Evolutionary conservation across 1,140 invertebrate species (phyloP), one percentile per base, ranked within the genome.

Genomic region (Sarcophaga peregrina): DNA sequence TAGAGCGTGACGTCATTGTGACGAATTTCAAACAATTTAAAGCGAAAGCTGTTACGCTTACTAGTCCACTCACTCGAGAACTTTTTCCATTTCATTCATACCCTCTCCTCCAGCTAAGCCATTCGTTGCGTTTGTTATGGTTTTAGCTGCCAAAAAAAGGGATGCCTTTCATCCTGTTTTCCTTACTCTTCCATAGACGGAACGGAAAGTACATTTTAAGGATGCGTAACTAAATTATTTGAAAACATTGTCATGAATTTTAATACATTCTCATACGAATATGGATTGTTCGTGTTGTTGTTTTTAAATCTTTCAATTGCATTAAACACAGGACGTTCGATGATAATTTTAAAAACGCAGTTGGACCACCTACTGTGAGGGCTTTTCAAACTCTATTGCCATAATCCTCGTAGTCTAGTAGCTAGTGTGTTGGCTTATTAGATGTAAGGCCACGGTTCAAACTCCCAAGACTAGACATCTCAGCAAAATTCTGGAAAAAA

Each of bases 121-220:
- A 78, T 78, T 78, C 75, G 75, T 52, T 78, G 8, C 75, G 75
- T 78, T 78, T 52, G 48, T 78, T 78, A 78, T 78, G 75, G 50
- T 52, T 37, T 37, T 37, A 37, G 25, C 4, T 37, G 25, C 25
- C 25, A 37, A 37, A 37, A 37, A 37, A 37, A 37, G 25, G 25
- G 25, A 37, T 37, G 25, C 25, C 25, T 37, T 37, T 37, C 25
- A 2, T 37, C 4, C 25, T 37, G 1, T 4, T 4, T 37, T 37
- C 4, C 25, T 1, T 37, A 4, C 25, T 37, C 25, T 2, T 37
- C 25, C 4, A 4, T 37, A 4, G 4, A 37, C 25, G 25, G 25
- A 37, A 37, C 25, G 25, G 25, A 37, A 58, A 58, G 54, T n/a
- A n/a, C 54, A n/a, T 10, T 20, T 50, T 78, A 78, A 78, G 75